phyloP scores from a whole-genome alignment of 2,888 invertebrate genomes.

The Rotaria macrura region DNA sequence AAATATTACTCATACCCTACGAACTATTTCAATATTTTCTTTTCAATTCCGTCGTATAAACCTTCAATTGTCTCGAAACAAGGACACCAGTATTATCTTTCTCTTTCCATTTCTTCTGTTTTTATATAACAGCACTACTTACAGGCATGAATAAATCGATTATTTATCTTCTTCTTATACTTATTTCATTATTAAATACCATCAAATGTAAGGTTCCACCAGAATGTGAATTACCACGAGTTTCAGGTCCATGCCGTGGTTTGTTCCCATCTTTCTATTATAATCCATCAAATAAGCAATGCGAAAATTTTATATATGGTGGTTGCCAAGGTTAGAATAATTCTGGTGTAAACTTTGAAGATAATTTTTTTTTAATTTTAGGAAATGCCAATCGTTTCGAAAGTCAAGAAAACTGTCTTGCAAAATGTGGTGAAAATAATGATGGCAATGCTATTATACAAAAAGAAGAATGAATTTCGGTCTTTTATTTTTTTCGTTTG shows the following conservation, averaged over 20 bases:
- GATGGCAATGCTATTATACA: neutral
- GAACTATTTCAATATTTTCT: neutral
- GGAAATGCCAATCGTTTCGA: slow-evolving; percentile 33
- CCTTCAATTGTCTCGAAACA: neutral
- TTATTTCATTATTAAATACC: neutral
- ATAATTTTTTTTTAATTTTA: neutral
- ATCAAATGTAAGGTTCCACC: no score
- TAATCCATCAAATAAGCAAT: slow-evolving; percentile 15
- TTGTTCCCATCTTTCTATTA: slow-evolving; percentile 27
- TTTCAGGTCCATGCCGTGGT: slow-evolving; percentile 25
- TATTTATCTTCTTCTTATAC: neutral
- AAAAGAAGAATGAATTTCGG: neutral
- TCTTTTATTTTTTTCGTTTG: neutral
- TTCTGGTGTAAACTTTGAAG: no score
- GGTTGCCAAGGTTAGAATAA: slow-evolving; percentile 14
- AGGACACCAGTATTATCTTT: no score
- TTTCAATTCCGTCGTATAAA: neutral
- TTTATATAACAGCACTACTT: neutral
- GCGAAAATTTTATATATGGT: slow-evolving; percentile 29
- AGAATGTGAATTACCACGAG: slow-evolving; percentile 10
- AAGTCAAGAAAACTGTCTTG: neutral
- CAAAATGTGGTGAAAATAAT: neutral
- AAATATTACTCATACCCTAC: neutral
- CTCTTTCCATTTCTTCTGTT: neutral
- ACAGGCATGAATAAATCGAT: neutral